A percentile compares a stretch with the other conserved stretches of the same genome.
phyloP scores from a whole-genome alignment of 2,797 vertebrate species.

The Darevskia mixta region DNA sequence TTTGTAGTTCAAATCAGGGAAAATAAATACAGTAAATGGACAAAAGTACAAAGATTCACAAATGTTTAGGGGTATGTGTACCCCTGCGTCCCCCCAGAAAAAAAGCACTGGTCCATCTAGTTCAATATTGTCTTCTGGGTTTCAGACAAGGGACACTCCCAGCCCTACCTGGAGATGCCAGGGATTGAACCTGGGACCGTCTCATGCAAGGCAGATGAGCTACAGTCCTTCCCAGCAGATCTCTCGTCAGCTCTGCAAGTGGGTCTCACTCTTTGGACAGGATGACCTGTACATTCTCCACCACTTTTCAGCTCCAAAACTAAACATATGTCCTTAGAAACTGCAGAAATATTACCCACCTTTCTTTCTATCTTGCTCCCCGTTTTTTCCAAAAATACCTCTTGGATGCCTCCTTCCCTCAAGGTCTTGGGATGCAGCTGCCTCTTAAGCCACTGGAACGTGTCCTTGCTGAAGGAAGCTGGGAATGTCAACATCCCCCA shows the following conservation, averaged over 20 bases:
- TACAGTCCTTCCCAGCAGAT: neutral
- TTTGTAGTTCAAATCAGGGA: no score
- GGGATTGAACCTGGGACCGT: no score
- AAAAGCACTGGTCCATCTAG: no score
- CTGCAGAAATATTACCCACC: neutral
- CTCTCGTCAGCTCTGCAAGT: neutral
- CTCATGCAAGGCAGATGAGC: no score
- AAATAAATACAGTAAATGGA: no score
- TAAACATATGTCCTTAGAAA: neutral
- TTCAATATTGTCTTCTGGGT: no score
- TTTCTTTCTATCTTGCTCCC: neutral
- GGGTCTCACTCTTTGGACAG: neutral
- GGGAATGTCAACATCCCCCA: neutral
- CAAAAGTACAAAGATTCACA: no score
- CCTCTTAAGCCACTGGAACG: neutral
- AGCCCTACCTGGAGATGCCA: no score
- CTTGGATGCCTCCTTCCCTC: neutral
- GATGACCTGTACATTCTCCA: neutral
- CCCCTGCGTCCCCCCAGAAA: no score
- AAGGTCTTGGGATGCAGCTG: slow-evolving; percentile 20
- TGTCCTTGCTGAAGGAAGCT: neutral
- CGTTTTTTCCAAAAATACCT: neutral
- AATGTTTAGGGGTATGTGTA: no score
- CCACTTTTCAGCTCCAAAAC: neutral
- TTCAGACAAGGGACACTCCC: no score